Percentiles rank a stretch among this genome's conserved stretches.
Evolutionary conservation across 2,797 vertebrate genomes (phyloP).

Genomic region (Alectoris magna): DNA sequence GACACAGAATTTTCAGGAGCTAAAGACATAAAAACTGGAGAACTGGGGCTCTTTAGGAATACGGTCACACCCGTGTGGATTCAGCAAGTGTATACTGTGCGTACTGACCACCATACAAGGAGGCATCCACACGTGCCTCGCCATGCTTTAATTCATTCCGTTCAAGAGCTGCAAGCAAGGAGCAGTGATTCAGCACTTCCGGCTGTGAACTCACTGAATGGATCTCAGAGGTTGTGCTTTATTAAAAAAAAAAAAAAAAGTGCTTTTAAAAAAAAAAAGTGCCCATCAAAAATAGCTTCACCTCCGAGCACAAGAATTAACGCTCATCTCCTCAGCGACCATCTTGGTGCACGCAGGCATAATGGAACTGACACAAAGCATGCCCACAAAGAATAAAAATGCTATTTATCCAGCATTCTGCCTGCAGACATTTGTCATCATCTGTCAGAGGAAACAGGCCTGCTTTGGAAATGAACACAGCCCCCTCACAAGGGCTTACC

Average conservation of each 20-base stretch:
- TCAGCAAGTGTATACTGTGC: not conserved
- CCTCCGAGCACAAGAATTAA: slow-evolving; percentile 17
- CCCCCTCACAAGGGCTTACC: not conserved
- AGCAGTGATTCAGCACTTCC: not conserved
- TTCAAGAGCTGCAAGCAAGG: not conserved
- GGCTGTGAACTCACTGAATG: not conserved
- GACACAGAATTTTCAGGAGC: not conserved
- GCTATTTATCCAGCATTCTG: slow-evolving; percentile 12
- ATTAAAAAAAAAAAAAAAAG: not conserved
- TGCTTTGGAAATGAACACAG: slow-evolving; percentile 25
- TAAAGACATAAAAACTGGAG: not conserved
- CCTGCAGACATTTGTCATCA: slow-evolving; percentile 43
- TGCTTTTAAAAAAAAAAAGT: not conserved
- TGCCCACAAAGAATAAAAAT: slow-evolving; percentile 6
- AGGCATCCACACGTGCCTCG: not conserved
- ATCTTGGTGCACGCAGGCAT: not conserved
- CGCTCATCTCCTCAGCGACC: slow-evolving; percentile 2
- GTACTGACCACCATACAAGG: fast-evolving
- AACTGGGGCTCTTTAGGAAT: not conserved
- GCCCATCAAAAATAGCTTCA: not conserved
- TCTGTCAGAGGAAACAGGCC: not conserved
- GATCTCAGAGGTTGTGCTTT: not conserved
- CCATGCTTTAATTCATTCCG: not conserved
- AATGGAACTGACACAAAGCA: not conserved
- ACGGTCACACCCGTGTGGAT: fast-evolving